These are phyloP conservation scores for Gila orcuttii DNA, from an alignment of 2,113 vertebrate species.

Conservation along the genomic window DNA sequence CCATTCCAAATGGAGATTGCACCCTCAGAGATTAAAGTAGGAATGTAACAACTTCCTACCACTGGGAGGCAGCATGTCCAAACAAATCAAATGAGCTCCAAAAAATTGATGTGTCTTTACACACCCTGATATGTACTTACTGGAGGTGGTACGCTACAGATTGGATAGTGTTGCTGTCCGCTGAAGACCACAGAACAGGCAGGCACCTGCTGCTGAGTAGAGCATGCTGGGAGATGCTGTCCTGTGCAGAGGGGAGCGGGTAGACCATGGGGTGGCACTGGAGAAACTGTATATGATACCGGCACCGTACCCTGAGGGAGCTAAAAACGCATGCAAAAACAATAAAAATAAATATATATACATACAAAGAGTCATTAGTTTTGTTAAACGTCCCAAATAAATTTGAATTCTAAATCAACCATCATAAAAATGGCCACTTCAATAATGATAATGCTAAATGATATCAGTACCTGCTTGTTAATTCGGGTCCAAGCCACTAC, in stretches of 20 bases:
- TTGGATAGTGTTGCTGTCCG: constrained; percentile 94
- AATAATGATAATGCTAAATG: not conserved
- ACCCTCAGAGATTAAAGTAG: not conserved
- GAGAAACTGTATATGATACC: constrained; percentile 93
- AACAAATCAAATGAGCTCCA: not conserved
- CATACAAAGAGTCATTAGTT: not conserved
- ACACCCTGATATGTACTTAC: constrained; percentile 73
- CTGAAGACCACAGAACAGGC: constrained; percentile 96
- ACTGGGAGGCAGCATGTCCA: constrained; percentile 67
- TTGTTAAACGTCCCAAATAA: not conserved
- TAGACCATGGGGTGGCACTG: constrained; percentile 90
- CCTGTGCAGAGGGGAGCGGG: constrained; percentile 92
- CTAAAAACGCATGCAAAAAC: constrained; percentile 65
- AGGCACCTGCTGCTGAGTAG: constrained; percentile 90
- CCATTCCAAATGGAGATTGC: not conserved
- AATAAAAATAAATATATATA: not conserved
- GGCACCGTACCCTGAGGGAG: constrained; percentile 91
- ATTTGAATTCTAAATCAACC: not conserved
- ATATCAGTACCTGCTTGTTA: not conserved
- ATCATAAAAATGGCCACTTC: not conserved
- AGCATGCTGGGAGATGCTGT: constrained; percentile 93
- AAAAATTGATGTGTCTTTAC: not conserved
- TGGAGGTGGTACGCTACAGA: constrained; percentile 88
- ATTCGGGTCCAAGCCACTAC: no score
- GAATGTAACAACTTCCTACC: constrained; percentile 36